A percentile compares a stretch with the other conserved stretches of the same genome.
Conservation (phyloP, 2,113 vertebrate species). For the Pimephales promelas region DNA sequence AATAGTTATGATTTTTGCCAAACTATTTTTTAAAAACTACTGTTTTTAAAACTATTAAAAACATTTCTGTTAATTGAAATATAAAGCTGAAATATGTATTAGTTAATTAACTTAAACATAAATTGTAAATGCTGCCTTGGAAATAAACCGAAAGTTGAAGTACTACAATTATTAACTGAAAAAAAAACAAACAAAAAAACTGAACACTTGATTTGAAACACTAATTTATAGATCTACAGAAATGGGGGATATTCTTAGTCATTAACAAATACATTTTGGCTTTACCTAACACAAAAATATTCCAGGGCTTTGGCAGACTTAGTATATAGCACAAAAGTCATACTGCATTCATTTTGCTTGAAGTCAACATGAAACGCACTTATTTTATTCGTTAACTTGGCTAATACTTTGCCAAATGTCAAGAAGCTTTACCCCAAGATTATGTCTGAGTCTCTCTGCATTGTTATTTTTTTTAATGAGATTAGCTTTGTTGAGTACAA, state of each 20-base stretch:
- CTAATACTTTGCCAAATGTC: constrained; percentile 16
- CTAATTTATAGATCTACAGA: not conserved
- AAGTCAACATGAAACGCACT: too few relatives aligned
- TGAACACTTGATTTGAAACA: too few relatives aligned
- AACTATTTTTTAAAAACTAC: too few relatives aligned
- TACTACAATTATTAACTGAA: too few relatives aligned
- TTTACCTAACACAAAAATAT: not conserved
- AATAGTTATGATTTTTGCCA: too few relatives aligned
- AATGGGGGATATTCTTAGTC: not conserved
- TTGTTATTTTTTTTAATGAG: not conserved
- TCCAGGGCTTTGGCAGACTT: not conserved
- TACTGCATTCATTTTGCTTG: not conserved
- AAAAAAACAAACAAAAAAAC: too few relatives aligned
- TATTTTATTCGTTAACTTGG: not conserved
- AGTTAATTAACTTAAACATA: too few relatives aligned
- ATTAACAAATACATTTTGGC: not conserved
- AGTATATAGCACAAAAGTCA: not conserved
- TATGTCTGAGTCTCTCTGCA: constrained; percentile 2
- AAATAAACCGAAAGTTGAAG: too few relatives aligned
- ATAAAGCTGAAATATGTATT: too few relatives aligned
- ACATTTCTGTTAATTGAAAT: too few relatives aligned
- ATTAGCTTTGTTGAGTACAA: not conserved
- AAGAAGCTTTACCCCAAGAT: not conserved
- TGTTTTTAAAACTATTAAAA: too few relatives aligned
- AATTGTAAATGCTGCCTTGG: too few relatives aligned